Evolutionary conservation across 2,797 vertebrate genomes (phyloP).

Genomic region (Siniperca undulata): DNA sequence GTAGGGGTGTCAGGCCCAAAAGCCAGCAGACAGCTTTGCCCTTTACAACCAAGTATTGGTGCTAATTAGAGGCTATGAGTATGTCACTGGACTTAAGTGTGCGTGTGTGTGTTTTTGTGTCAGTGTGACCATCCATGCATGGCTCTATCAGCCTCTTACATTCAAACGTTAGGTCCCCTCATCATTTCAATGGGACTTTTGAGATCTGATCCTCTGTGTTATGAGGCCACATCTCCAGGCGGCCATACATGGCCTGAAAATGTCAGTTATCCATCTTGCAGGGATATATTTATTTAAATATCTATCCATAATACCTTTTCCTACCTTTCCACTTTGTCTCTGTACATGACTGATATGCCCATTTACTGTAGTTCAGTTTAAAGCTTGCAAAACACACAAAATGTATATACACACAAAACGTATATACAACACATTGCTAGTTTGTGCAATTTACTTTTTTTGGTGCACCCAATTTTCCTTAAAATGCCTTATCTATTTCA

Average conservation of each 20-base stretch:
- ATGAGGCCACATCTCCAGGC: constrained; percentile 37
- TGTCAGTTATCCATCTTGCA: constrained; percentile 48
- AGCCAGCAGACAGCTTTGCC: constrained; percentile 77
- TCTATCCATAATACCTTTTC: constrained; percentile 12
- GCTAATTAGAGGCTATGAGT: constrained; percentile 77
- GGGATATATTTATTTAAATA: constrained; percentile 36
- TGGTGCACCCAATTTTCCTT: constrained; percentile 8
- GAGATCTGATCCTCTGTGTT: constrained; percentile 40
- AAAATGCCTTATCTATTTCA: constrained; percentile 29
- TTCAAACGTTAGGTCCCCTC: constrained; percentile 34
- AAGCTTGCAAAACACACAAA: no score
- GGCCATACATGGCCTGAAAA: constrained; percentile 39
- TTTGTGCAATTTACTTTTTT: constrained; percentile 26
- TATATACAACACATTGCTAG: constrained; percentile 5
- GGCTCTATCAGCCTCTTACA: constrained; percentile 30
- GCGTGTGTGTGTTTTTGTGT: constrained; percentile 55
- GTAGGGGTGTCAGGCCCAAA: constrained; percentile 63
- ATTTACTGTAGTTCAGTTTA: no score
- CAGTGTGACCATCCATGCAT: constrained; percentile 50
- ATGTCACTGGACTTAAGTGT: constrained; percentile 62
- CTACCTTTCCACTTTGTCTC: not conserved
- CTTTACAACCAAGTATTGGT: constrained; percentile 68
- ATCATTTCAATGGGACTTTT: constrained; percentile 46
- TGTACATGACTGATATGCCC: no score
- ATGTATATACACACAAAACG: not conserved